These are phyloP conservation scores for Lycophotia porphyrea DNA, from an alignment of 2,888 invertebrate species.

Conservation along the genomic window DNA sequence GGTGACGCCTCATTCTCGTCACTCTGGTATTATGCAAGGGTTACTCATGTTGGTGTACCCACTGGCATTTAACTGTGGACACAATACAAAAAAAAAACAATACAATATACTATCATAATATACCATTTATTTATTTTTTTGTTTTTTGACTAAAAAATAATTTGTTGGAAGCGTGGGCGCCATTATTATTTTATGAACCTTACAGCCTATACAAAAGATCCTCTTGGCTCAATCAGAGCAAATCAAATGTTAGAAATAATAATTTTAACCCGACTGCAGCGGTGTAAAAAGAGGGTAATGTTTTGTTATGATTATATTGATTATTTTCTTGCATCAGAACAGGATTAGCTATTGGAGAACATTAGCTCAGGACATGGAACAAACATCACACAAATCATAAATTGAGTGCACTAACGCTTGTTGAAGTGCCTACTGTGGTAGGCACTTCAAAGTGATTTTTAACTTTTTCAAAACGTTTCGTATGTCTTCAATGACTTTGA, in stretches of 20 bases:
- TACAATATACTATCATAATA: neutral
- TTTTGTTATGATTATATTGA: neutral
- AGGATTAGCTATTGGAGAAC: neutral
- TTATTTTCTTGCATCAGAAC: neutral
- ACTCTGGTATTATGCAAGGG: slow-evolving; percentile 4
- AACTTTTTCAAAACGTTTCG: neutral
- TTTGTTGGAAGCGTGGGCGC: neutral
- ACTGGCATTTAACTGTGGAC: neutral
- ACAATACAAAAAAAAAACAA: neutral
- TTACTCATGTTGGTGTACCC: neutral
- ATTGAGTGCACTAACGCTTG: neutral
- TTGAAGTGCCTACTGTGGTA: too few species aligned
- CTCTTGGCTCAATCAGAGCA: neutral
- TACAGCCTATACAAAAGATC: neutral
- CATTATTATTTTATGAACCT: neutral
- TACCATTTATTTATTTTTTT: too few species aligned
- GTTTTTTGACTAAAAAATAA: neutral
- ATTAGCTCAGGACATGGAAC: neutral
- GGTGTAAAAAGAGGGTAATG: neutral
- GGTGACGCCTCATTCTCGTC: slow-evolving; percentile 42
- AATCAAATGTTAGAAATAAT: neutral
- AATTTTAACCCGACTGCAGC: neutral
- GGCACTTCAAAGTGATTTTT: neutral
- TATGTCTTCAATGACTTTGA: neutral
- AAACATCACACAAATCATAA: neutral